Percentiles rank a stretch among this genome's conserved stretches.
These are phyloP conservation scores for Geotrypetes seraphini DNA, from an alignment of 2,797 vertebrate species.

Conservation along the genomic window DNA sequence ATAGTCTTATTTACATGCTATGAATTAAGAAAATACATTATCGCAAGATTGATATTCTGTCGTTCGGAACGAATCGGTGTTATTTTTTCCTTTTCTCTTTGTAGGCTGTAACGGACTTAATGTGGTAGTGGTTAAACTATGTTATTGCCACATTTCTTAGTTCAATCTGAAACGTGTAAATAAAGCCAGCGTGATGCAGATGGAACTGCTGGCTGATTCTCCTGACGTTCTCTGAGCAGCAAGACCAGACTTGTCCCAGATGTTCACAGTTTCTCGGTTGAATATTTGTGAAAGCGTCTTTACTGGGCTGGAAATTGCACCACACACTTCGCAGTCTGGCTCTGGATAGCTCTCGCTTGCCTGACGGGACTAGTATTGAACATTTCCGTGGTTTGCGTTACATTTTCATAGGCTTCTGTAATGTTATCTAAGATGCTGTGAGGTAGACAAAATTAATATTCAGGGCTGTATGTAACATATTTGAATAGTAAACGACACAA, in stretches of 20 bases:
- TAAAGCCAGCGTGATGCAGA: conserved; percentile 56
- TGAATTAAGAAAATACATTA: background rate
- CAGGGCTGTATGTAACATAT: too few species aligned
- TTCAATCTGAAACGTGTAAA: conserved; percentile 56
- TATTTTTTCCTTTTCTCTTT: conserved; percentile 16
- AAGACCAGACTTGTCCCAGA: conserved; percentile 50
- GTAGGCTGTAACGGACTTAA: conserved; percentile 26
- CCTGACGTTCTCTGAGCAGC: conserved; percentile 34
- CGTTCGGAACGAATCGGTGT: conserved; percentile 18
- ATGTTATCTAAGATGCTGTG: too few species aligned
- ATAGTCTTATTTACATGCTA: background rate
- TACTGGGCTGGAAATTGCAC: conserved; percentile 6
- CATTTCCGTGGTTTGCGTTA: too few species aligned
- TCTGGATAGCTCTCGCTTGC: background rate
- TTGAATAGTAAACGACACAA: too few species aligned
- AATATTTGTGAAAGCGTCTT: conserved; percentile 9
- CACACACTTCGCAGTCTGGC: background rate
- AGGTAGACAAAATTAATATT: too few species aligned
- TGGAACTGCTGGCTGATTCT: conserved; percentile 33
- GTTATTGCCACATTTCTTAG: conserved; percentile 35
- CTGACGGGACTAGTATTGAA: too few species aligned
- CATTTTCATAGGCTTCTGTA: too few species aligned
- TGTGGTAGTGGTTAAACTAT: conserved; percentile 44
- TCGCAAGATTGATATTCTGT: background rate
- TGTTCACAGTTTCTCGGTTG: conserved; percentile 6